These are phyloP conservation scores for Drosophila yooni DNA, from an alignment of 2,888 invertebrate genomes.

Conservation along the genomic window DNA sequence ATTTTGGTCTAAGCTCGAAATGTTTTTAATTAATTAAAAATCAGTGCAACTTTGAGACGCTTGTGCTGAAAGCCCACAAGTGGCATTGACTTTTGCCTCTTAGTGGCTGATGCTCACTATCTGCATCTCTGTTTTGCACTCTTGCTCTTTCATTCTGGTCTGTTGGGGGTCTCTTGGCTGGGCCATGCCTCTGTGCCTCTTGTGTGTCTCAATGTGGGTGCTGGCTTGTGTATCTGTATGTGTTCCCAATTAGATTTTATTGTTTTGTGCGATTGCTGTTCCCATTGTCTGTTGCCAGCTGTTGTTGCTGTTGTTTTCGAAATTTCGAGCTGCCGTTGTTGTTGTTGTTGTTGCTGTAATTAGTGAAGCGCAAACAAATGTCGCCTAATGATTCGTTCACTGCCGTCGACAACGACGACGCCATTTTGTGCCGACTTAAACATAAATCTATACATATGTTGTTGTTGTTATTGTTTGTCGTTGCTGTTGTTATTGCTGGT, in stretches of 20 bases:
- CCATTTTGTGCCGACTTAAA: slow-evolving; percentile 62
- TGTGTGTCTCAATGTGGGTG: slow-evolving; percentile 24
- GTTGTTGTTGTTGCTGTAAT: slow-evolving; percentile 67
- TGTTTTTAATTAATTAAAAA: slow-evolving; percentile 1
- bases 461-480: slow-evolving; percentile 7
- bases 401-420: slow-evolving; percentile 57
- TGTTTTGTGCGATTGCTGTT: slow-evolving; percentile 76
- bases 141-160: slow-evolving; percentile 21
- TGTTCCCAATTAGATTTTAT: slow-evolving; percentile 82
- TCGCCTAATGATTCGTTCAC: slow-evolving; percentile 78
- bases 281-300: slow-evolving; percentile 58
- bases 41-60: neutral
- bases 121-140: slow-evolving; percentile 7
- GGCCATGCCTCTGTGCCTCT: slow-evolving; percentile 14
- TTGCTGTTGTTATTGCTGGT: slow-evolving; percentile 54
- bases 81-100: slow-evolving; percentile 31
- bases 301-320: slow-evolving; percentile 46
- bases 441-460: slow-evolving; percentile 47
- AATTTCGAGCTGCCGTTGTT: slow-evolving; percentile 55
- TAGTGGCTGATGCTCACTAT: neutral
- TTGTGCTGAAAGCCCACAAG: slow-evolving; percentile 17
- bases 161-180: slow-evolving; percentile 31
- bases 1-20: neutral
- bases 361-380: slow-evolving; percentile 82
- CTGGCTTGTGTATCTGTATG: slow-evolving; percentile 40